Conservation (phyloP, 2,797 vertebrate genomes). For the Hemibagrus guttatus region DNA sequence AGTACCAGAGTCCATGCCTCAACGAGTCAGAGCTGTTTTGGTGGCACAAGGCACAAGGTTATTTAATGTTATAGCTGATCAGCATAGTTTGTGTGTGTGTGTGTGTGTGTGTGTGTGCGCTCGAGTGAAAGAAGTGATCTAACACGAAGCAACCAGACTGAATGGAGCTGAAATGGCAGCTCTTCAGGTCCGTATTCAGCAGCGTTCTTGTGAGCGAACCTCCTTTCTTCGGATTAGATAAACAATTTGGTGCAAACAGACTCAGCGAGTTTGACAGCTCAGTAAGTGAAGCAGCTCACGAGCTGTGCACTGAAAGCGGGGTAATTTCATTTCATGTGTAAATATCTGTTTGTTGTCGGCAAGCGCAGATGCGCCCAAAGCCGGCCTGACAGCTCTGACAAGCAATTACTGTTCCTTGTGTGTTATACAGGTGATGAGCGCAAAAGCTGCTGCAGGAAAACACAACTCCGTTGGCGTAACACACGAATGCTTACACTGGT, state of each 20-base stretch:
- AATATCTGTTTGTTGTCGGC: slow-evolving; percentile 64
- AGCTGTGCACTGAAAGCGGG: slow-evolving; percentile 47
- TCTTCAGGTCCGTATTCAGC: slow-evolving; percentile 27
- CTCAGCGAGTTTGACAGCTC: slow-evolving; percentile 54
- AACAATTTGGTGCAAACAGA: slow-evolving; percentile 53
- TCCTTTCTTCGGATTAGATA: slow-evolving; percentile 50
- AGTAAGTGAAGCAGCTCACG: slow-evolving; percentile 50
- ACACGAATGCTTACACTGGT: neutral
- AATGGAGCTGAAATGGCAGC: slow-evolving; percentile 18
- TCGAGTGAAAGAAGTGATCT: neutral
- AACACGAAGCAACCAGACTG: neutral
- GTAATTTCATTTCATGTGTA: slow-evolving; percentile 63
- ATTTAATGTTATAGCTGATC: too few relatives aligned
- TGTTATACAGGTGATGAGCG: slow-evolving; percentile 56
- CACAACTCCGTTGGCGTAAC: neutral
- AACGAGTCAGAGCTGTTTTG: too few relatives aligned
- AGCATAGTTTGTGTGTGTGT: neutral
- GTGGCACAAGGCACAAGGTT: too few relatives aligned
- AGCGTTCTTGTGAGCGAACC: neutral
- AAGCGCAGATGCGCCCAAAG: slow-evolving; percentile 52
- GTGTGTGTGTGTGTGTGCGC: neutral
- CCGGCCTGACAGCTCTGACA: slow-evolving; percentile 62
- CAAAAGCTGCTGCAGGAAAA: slow-evolving; percentile 12
- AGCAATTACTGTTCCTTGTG: slow-evolving; percentile 63
- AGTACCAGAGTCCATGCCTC: too few relatives aligned